Conservation (phyloP, 2,888 invertebrate genomes). For the Prosapia bicincta region DNA sequence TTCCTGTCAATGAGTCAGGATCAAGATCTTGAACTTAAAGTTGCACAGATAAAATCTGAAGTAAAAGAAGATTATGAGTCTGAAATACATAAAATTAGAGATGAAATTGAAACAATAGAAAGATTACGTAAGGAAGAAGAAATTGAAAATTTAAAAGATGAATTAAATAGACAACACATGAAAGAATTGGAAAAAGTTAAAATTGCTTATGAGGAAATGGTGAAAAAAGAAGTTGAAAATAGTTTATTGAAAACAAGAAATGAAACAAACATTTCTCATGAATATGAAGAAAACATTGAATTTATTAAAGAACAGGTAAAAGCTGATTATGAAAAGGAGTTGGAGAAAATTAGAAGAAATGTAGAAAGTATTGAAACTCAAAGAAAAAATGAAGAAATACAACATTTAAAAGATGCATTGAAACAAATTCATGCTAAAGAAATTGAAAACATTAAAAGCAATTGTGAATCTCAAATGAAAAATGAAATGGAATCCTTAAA, state of each 20-base stretch:
- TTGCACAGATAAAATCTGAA: conserved; percentile 26
- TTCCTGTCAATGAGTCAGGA: background rate
- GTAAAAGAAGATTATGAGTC: conserved; percentile 25
- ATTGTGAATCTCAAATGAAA: conserved; percentile 11
- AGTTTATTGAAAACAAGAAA: conserved; percentile 7
- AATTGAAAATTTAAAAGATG: conserved; percentile 13
- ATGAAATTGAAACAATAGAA: conserved; percentile 21
- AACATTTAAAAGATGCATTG: conserved; percentile 12
- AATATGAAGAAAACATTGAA: conserved; percentile 18
- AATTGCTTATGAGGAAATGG: conserved; percentile 17
- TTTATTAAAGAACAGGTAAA: conserved; percentile 16
- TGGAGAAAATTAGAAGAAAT: conserved; percentile 17
- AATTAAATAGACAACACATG: conserved; percentile 8
- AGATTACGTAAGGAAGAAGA: conserved; percentile 15
- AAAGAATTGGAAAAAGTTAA: conserved; percentile 23
- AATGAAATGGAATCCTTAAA: background rate
- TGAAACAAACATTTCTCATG: conserved; percentile 2
- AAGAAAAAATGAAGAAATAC: conserved; percentile 12
- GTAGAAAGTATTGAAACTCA: background rate
- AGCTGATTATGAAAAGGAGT: conserved; percentile 2
- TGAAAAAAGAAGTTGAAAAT: conserved; percentile 15
- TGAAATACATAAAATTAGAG: conserved; percentile 28
- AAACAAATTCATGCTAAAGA: conserved; percentile 10
- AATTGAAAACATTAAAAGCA: conserved; percentile 13
- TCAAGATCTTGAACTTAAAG: conserved; percentile 24